These are phyloP conservation scores for Laspeyria flexula DNA, from an alignment of 2,888 invertebrate genomes.

Conservation along the genomic window DNA sequence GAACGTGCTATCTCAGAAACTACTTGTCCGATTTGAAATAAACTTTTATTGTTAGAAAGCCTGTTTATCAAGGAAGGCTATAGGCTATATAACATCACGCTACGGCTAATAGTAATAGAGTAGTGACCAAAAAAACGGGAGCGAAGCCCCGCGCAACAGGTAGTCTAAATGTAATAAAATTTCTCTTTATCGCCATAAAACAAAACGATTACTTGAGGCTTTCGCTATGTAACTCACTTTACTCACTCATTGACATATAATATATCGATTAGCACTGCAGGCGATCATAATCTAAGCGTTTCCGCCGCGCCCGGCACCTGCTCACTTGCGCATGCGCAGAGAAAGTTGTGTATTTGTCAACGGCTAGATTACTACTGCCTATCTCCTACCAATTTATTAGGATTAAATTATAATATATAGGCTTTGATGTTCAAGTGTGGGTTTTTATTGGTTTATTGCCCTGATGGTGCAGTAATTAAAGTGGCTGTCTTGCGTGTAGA, in stretches of 20 bases:
- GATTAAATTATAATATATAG: background rate
- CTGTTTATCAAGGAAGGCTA: too few species aligned
- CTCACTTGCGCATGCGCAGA: conserved; percentile 69
- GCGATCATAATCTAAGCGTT: conserved; percentile 53
- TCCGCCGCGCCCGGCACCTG: conserved; percentile 51
- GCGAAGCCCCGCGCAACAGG: too few species aligned
- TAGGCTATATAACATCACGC: too few species aligned
- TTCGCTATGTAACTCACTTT: conserved; percentile 32
- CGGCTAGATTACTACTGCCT: conserved; percentile 31
- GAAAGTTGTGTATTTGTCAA: conserved; percentile 77
- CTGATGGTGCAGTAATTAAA: too few species aligned
- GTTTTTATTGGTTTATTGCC: too few species aligned
- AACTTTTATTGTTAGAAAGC: too few species aligned
- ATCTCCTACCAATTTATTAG: conserved; percentile 8
- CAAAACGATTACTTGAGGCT: conserved; percentile 22
- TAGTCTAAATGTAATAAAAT: background rate
- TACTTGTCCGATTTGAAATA: too few species aligned
- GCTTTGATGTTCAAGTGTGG: background rate
- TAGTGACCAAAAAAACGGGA: too few species aligned
- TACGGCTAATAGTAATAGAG: too few species aligned
- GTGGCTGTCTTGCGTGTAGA: too few species aligned
- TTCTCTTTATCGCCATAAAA: background rate
- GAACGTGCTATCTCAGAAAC: too few species aligned
- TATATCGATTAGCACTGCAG: conserved; percentile 55
- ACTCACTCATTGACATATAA: conserved; percentile 50